A percentile compares a stretch with the other conserved stretches of the same genome.
Evolutionary conservation across 1,140 invertebrate genomes (phyloP).

Genomic region (Drosophila paulistorum): DNA sequence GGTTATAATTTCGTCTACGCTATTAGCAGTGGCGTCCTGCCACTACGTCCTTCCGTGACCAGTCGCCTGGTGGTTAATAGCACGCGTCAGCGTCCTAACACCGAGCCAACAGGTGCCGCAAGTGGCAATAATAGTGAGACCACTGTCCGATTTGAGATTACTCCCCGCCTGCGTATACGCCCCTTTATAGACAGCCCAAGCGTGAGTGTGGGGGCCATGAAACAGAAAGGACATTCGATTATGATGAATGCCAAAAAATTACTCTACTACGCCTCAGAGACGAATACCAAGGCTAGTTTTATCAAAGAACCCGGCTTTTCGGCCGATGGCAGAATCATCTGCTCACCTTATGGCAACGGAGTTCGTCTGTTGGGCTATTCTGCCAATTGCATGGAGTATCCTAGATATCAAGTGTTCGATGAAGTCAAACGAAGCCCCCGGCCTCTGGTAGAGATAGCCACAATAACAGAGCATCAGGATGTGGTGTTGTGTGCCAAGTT

Average conservation of each 20-base stretch:
- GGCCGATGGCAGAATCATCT: constrained; percentile 93
- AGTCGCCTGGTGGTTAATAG: constrained; percentile 33
- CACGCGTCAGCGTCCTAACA: background rate
- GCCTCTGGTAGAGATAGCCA: constrained; percentile 86
- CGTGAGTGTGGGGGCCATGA: constrained; percentile 3
- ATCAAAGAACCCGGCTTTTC: constrained; percentile 95
- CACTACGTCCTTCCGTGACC: constrained; percentile 42
- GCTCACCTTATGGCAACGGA: constrained; percentile 94
- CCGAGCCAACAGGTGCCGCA: background rate
- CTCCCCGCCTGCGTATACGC: constrained; percentile 39
- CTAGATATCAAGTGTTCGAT: constrained; percentile 84
- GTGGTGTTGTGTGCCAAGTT: constrained; percentile 96
- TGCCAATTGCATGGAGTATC: constrained; percentile 90
- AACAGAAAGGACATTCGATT: constrained; percentile 82
- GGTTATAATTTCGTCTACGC: constrained; percentile 82
- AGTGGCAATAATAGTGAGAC: constrained; percentile 22
- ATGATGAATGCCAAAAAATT: constrained; percentile 90
- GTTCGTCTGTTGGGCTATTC: constrained; percentile 92
- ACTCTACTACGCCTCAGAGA: constrained; percentile 93
- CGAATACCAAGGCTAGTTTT: constrained; percentile 93
- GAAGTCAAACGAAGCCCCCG: constrained; percentile 74
- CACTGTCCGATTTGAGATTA: constrained; percentile 43
- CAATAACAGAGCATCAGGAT: constrained; percentile 89
- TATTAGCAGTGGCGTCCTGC: constrained; percentile 78
- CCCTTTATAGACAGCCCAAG: constrained; percentile 29